A percentile compares a stretch with the other conserved stretches of the same genome.
These are phyloP conservation scores for Nomada hirtipes DNA, from an alignment of 2,888 invertebrate genomes.

Conservation along the genomic window DNA sequence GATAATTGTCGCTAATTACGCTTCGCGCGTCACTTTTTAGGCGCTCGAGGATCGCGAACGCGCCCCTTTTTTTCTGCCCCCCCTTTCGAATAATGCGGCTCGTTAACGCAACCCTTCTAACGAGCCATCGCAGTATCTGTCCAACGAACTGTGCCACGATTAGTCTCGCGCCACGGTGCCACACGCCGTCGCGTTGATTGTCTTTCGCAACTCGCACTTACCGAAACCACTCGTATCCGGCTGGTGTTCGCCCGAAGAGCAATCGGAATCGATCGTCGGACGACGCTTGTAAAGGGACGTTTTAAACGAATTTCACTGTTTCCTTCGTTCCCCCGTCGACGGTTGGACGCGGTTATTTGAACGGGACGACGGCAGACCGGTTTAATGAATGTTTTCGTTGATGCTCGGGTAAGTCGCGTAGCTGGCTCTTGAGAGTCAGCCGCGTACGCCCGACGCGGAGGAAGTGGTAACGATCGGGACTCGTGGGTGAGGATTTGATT, in stretches of 20 bases:
- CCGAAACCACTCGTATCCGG: conserved; percentile 48
- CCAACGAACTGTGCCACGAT: conserved; percentile 31
- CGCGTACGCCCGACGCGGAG: neutral
- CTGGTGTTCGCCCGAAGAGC: conserved; percentile 37
- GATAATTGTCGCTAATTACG: conserved; percentile 69
- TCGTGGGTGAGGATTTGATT: conserved; percentile 16
- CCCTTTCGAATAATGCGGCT: conserved; percentile 37
- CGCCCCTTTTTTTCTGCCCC: conserved; percentile 6
- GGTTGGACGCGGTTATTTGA: conserved; percentile 24
- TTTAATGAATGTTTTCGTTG: conserved; percentile 46
- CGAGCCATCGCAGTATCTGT: conserved; percentile 39
- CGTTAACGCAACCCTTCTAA: conserved; percentile 47
- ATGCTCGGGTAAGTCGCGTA: conserved; percentile 6
- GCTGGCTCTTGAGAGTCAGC: neutral
- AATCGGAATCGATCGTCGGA: conserved; percentile 49
- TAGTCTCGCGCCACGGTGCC: conserved; percentile 42
- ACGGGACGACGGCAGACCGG: conserved; percentile 18
- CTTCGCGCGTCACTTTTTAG: conserved; percentile 52
- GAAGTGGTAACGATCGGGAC: conserved; percentile 9
- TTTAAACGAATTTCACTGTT: conserved; percentile 33
- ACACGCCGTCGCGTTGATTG: conserved; percentile 31
- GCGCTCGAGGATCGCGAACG: conserved; percentile 6
- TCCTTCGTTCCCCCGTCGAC: conserved; percentile 17
- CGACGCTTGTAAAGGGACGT: conserved; percentile 27
- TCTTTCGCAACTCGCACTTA: conserved; percentile 41